Evolutionary conservation across 2,888 invertebrate genomes (phyloP).

Genomic region (Tanaodytes sp.): DNA sequence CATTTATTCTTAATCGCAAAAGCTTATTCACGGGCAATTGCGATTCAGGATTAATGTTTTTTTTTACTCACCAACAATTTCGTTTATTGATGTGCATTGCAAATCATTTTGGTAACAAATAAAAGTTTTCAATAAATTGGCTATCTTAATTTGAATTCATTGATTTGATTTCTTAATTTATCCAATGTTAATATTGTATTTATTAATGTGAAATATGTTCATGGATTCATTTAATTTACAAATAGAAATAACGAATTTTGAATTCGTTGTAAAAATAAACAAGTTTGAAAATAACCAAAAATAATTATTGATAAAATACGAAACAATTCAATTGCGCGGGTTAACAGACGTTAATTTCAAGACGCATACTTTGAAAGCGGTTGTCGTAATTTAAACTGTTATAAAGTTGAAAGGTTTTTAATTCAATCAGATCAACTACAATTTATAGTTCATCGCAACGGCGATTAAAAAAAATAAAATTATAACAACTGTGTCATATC

Average conservation of each 20-base stretch:
- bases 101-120: too few species aligned
- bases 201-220: not conserved
- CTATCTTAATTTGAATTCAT: too few species aligned
- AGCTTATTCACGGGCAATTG: too few species aligned
- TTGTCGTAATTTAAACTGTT: slow-evolving; percentile 36
- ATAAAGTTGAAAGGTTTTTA: slow-evolving; percentile 39
- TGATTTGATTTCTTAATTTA: too few species aligned
- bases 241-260: too few species aligned
- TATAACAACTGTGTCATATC: slow-evolving; percentile 39
- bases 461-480: slow-evolving; percentile 41
- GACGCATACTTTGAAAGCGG: slow-evolving; percentile 19
- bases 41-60: too few species aligned
- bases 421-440: slow-evolving; percentile 36
- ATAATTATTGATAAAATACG: not conserved
- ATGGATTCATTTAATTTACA: too few species aligned
- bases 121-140: too few species aligned
- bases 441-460: slow-evolving; percentile 33
- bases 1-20: too few species aligned
- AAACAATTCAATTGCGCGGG: not conserved
- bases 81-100: too few species aligned
- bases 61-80: too few species aligned
- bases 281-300: not conserved
- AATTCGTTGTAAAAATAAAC: not conserved
- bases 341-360: not conserved
- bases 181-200: too few species aligned